phyloP scores from a whole-genome alignment of 2,888 invertebrate genomes.

The Thecocarcelia acutangulata region DNA sequence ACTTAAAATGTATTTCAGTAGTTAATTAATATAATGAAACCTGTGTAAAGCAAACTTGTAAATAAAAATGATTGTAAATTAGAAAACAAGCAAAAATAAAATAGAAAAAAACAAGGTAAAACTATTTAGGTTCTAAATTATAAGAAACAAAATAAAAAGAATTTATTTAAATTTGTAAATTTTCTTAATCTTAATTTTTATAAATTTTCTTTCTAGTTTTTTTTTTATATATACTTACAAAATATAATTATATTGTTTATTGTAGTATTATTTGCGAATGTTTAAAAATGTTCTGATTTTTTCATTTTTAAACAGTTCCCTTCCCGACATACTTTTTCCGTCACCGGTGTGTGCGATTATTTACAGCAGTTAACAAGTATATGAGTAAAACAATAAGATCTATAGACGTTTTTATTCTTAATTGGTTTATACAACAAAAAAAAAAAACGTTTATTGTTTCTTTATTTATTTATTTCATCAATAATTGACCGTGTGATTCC shows the following conservation, averaged over 20 bases:
- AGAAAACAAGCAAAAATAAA: constrained; percentile 13
- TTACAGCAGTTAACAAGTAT: no score
- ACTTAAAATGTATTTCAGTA: constrained; percentile 60
- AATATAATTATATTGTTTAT: not conserved
- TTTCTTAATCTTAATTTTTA: constrained; percentile 27
- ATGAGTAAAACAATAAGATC: no score
- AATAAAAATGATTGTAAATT: constrained; percentile 64
- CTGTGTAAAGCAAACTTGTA: constrained; percentile 63
- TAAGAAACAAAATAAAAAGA: constrained; percentile 55
- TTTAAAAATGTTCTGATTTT: not conserved
- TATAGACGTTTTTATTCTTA: no score
- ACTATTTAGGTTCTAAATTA: constrained; percentile 42
- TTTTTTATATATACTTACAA: no score
- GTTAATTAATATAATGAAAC: constrained; percentile 66
- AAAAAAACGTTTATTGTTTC: no score
- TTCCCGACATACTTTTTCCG: no score
- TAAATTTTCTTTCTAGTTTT: constrained; percentile 10
- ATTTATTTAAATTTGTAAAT: constrained; percentile 54
- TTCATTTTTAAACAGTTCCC: not conserved
- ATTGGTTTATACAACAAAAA: no score
- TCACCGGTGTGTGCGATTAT: no score
- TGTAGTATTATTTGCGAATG: no score
- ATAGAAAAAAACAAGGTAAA: not conserved
- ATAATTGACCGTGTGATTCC: no score
- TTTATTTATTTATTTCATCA: no score